Evolutionary conservation across 2,797 vertebrate species (phyloP).

Genomic region (Rachycentron canadum): DNA sequence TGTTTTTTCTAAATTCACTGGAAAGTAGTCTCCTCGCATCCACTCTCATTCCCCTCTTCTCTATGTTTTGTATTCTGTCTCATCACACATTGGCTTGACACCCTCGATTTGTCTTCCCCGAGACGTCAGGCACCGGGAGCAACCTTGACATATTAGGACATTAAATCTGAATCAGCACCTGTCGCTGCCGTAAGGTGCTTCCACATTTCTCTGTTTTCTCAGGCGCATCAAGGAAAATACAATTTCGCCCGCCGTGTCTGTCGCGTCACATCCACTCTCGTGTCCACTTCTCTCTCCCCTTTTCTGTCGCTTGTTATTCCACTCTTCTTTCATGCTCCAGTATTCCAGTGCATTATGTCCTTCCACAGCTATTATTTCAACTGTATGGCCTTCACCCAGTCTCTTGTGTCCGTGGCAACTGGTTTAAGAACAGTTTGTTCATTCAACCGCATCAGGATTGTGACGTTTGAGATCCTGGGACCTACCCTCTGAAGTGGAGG

Average conservation of each 20-base stretch:
- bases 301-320: conserved; percentile 12
- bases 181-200: conserved; percentile 67
- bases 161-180: conserved; percentile 80
- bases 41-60: conserved; percentile 5
- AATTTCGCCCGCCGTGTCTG: conserved; percentile 64
- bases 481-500: background rate
- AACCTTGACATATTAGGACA: conserved; percentile 80
- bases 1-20: conserved; percentile 1
- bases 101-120: conserved; percentile 59
- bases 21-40: conserved; percentile 5
- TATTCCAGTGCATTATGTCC: conserved; percentile 8
- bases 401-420: background rate
- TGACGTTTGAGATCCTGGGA: background rate
- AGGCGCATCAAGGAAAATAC: conserved; percentile 71
- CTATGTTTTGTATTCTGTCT: conserved; percentile 33
- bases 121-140: conserved; percentile 50
- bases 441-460: background rate
- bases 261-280: conserved; percentile 61
- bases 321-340: conserved; percentile 2
- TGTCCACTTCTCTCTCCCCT: conserved; percentile 25
- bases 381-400: conserved; percentile 5
- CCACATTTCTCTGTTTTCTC: conserved; percentile 73
- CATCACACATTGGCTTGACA: conserved; percentile 2
- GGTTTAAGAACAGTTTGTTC: conserved; percentile 26
- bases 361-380: conserved; percentile 33